Conservation (phyloP, 2,888 invertebrate species). For the Chromoteleia sp. region DNA sequence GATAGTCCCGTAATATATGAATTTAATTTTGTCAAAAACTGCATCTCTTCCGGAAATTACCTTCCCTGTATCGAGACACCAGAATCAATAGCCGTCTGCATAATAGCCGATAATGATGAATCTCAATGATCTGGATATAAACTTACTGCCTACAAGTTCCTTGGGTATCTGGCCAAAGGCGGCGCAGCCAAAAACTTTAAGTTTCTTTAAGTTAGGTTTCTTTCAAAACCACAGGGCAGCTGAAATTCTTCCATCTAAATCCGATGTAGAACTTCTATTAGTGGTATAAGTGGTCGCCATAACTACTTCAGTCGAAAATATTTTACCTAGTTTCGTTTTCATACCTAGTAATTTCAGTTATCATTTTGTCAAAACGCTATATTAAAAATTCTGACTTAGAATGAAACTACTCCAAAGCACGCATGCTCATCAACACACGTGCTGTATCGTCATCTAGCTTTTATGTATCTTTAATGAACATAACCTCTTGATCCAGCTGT, state of each 20-base stretch:
- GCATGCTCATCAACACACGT: too few relatives aligned
- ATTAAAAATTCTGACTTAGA: too few relatives aligned
- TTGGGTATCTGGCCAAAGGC: constrained; percentile 68
- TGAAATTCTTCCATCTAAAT: constrained; percentile 67
- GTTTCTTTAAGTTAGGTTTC: constrained; percentile 70
- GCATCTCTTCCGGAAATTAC: constrained; percentile 70
- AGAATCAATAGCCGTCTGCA: constrained; percentile 69
- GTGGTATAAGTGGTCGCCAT: constrained; percentile 58
- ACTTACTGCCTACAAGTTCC: constrained; percentile 69
- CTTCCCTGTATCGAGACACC: constrained; percentile 60
- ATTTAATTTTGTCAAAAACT: constrained; percentile 72
- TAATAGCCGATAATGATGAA: constrained; percentile 70
- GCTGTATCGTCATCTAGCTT: too few relatives aligned
- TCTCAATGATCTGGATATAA: constrained; percentile 61
- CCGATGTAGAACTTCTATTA: constrained; percentile 73
- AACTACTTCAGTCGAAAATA: too few relatives aligned
- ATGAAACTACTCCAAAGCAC: too few relatives aligned
- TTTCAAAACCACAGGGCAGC: constrained; percentile 71
- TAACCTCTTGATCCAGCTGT: too few relatives aligned
- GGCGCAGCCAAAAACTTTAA: constrained; percentile 71
- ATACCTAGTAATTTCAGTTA: too few relatives aligned
- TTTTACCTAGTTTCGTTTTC: too few relatives aligned
- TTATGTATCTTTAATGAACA: too few relatives aligned
- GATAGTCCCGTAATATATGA: constrained; percentile 19
- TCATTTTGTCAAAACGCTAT: too few relatives aligned